Evolutionary conservation across 1,140 invertebrate species (phyloP).

Genomic region (Trichoplusia ni): DNA sequence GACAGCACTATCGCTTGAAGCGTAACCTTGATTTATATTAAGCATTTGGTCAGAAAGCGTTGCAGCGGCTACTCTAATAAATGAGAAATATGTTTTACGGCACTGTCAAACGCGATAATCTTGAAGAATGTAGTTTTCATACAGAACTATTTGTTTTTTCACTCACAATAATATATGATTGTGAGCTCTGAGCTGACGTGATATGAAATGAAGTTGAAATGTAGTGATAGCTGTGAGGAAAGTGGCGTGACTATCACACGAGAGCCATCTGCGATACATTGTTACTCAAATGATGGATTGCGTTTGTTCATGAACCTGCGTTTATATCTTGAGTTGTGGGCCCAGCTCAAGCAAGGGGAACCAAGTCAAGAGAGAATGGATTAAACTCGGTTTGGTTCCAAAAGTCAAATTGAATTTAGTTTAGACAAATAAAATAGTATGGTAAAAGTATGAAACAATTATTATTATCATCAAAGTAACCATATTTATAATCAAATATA

Average conservation of each 20-base stretch:
- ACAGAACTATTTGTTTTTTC: constrained; percentile 10
- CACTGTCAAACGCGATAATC: constrained; percentile 15
- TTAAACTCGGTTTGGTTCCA: too few species aligned
- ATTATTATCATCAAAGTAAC: too few species aligned
- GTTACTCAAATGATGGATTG: too few species aligned
- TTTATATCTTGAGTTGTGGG: too few species aligned
- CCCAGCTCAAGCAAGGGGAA: too few species aligned
- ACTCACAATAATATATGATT: constrained; percentile 8
- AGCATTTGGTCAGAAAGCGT: constrained; percentile 45
- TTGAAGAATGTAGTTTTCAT: constrained; percentile 22
- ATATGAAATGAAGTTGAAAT: background rate
- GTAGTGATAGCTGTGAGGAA: background rate
- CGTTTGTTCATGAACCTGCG: too few species aligned
- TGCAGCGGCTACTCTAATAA: constrained; percentile 38
- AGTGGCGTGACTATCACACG: constrained; percentile 2
- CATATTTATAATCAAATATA: too few species aligned
- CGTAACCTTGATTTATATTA: constrained; percentile 37
- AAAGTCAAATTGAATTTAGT: too few species aligned
- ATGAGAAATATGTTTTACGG: constrained; percentile 31
- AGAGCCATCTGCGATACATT: too few species aligned
- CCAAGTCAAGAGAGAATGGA: too few species aligned
- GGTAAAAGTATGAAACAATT: too few species aligned
- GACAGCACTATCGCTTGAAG: constrained; percentile 20
- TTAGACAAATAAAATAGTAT: too few species aligned
- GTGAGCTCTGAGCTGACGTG: background rate